Evolutionary conservation across 2,797 vertebrate species (phyloP).

Genomic region (Pogonophryne albipinna): DNA sequence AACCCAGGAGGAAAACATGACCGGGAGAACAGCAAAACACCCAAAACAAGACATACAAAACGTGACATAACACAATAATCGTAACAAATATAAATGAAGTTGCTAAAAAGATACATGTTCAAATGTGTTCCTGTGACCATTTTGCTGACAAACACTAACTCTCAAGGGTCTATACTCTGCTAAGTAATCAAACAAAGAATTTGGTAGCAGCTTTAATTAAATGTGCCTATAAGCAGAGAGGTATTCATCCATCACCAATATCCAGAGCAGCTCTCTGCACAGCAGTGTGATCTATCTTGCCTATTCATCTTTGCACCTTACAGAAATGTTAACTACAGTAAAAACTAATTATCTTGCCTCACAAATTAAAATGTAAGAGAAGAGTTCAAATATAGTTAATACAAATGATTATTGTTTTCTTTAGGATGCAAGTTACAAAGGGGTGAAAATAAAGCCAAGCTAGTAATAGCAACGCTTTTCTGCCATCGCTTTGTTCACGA

Average conservation of each 20-base stretch:
- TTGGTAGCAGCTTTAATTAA: constrained; percentile 51
- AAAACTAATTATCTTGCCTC: neutral
- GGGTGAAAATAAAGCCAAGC: no score
- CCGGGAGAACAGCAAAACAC: no score
- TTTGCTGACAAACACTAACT: constrained; percentile 8
- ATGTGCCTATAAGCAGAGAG: constrained; percentile 36
- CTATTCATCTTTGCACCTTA: constrained; percentile 15
- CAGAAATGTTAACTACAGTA: constrained; percentile 16
- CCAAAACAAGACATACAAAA: no score
- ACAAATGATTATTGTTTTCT: neutral
- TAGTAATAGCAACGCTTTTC: no score
- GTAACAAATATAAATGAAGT: constrained; percentile 7
- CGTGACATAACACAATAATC: no score
- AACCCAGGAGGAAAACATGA: no score
- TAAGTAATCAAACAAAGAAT: constrained; percentile 40
- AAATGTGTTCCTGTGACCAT: constrained; percentile 11
- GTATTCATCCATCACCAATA: constrained; percentile 34
- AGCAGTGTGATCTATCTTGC: no score
- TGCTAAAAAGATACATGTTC: constrained; percentile 1
- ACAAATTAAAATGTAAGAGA: constrained; percentile 9
- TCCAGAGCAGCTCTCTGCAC: constrained; percentile 24
- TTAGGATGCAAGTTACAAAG: no score
- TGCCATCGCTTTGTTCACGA: no score
- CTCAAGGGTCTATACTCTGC: constrained; percentile 19
- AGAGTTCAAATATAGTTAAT: neutral